These are phyloP conservation scores for Pyralis farinalis DNA, from an alignment of 2,888 invertebrate species.

Conservation along the genomic window DNA sequence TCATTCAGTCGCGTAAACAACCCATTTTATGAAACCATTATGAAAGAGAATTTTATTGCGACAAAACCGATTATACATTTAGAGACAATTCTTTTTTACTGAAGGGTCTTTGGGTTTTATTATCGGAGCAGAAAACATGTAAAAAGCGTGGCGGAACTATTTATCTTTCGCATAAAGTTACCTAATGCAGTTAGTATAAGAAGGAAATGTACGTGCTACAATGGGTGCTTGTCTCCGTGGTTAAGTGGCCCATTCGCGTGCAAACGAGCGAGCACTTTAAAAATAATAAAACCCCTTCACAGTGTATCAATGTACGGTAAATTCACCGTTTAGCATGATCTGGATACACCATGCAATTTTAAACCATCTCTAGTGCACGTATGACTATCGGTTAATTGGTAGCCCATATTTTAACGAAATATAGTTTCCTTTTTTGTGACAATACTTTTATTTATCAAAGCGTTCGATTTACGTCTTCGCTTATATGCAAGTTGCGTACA, in stretches of 20 bases:
- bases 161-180: constrained; percentile 66
- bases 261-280: constrained; percentile 80
- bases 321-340: too few species aligned
- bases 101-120: constrained; percentile 32
- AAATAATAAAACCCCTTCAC: constrained; percentile 76
- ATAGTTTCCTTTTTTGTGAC: too few species aligned
- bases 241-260: constrained; percentile 81
- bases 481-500: constrained; percentile 33
- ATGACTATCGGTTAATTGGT: too few species aligned
- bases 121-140: constrained; percentile 54
- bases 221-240: constrained; percentile 67
- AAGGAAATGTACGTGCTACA: constrained; percentile 50
- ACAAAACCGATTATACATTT: constrained; percentile 43
- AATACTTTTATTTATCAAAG: too few species aligned
- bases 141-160: constrained; percentile 74
- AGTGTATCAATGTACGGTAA: constrained; percentile 33
- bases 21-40: constrained; percentile 42
- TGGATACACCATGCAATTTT: too few species aligned
- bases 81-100: constrained; percentile 30
- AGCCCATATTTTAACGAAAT: too few species aligned
- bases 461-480: too few species aligned
- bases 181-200: constrained; percentile 60
- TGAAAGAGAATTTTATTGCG: constrained; percentile 33
- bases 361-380: too few species aligned
- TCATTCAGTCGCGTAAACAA: constrained; percentile 47